phyloP scores from a whole-genome alignment of 1,140 invertebrate species.

The Diachasmimorpha longicaudata region DNA sequence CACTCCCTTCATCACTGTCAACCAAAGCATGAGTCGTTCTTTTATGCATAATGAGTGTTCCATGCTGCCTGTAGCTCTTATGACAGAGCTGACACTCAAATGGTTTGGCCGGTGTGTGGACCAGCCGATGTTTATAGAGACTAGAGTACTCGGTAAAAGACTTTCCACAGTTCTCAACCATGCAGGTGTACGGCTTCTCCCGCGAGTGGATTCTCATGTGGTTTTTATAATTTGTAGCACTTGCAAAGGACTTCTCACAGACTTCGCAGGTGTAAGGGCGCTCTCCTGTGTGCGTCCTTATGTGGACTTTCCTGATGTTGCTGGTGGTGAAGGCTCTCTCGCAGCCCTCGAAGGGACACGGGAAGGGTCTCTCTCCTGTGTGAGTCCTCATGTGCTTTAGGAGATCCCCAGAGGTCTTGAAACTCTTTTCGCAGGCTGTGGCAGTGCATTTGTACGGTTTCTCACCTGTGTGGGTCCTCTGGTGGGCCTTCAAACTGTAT shows the following conservation, averaged over 20 bases:
- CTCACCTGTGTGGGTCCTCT: conserved; percentile 73
- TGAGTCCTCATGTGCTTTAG: conserved; percentile 75
- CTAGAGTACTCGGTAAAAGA: conserved; percentile 79
- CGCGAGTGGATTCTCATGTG: conserved; percentile 69
- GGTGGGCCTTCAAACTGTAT: conserved; percentile 73
- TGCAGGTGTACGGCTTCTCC: conserved; percentile 68
- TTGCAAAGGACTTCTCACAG: conserved; percentile 71
- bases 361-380: conserved; percentile 74
- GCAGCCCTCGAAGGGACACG: conserved; percentile 71
- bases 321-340: conserved; percentile 75
- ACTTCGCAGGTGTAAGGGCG: conserved; percentile 70
- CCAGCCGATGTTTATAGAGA: conserved; percentile 76
- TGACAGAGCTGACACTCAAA: conserved; percentile 68
- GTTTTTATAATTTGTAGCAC: conserved; percentile 76
- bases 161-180: conserved; percentile 70
- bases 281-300: conserved; percentile 70
- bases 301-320: conserved; percentile 72
- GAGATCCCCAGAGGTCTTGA: conserved; percentile 74
- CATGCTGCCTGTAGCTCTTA: conserved; percentile 69
- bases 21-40: conserved; percentile 52
- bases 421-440: conserved; percentile 67
- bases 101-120: conserved; percentile 70
- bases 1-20: conserved; percentile 42
- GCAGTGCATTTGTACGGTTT: conserved; percentile 72
- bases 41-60: conserved; percentile 70